Evolutionary conservation across 2,797 vertebrate species (phyloP), one percentile per base, ranked within the genome.

Genomic region (Acropternis orthonyx): DNA sequence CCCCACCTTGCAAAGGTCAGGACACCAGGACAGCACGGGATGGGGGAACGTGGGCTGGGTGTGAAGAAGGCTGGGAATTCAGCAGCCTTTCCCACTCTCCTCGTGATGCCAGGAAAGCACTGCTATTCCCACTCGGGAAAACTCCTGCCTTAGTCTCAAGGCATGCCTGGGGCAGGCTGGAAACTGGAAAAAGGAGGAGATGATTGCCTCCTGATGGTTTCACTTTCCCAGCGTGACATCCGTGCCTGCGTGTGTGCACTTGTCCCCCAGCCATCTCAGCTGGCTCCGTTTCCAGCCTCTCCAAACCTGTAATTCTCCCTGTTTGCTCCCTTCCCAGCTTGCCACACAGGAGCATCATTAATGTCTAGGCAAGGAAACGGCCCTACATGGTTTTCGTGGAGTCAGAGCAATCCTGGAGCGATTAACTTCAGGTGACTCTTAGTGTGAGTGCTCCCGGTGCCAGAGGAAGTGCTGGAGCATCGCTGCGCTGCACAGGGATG

Each of bases 221-320:
- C 41, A 24, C 51, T 71, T 62, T 27, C 37, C 83, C 66, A 36
- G n/a, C 19, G 21, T 1, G 32, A 24, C 28, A 26, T 7, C 49
- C 4, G 5, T 28, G 27, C 59, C 74, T 69, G 59, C 2, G 0
- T 14, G 69, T 32, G 32, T 0, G 0, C 71, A 0, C 84, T 72
- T 89, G 88, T 81, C 65, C 63, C 67, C 46, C 66, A 56, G 7
- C 56, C 51, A 71, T 92, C 88, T 79, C 26, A 2, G 36, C 68
- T 69, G 92, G 80, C 81, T 89, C 56, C 18, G 0, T 28, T 80
- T 89, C 62, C 80, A 91, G 52, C 27, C 41, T 55, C 43, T 51
- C 37, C 55, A 54, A 61, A 62, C 51, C 59, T 55, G 51, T 9
- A 28, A 44, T 55, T 14, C 41, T 59, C 71, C 41, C 48, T 71